Base-by-base conservation (phyloP, 2,113 vertebrate species). In the Nymphicus hollandicus region DNA sequence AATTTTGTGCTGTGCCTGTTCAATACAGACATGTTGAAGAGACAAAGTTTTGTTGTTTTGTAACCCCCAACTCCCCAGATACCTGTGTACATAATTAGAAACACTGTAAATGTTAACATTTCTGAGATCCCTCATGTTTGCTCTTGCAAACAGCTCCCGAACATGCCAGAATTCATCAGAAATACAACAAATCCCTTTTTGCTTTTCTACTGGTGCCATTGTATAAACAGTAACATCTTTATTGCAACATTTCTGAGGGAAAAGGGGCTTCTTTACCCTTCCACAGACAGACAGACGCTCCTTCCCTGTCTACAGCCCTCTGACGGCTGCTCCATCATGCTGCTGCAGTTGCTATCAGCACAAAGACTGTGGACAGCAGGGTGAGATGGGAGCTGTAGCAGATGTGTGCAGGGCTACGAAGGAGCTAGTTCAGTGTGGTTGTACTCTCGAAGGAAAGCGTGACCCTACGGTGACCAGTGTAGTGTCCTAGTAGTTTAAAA, bases 211-310 rank as follows among this genome's bases (percentile, higher is more conserved):
- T 84, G 81, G 81, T 84, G 76, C 88, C 69, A 31, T 94, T 94
- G 92, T 66, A 92, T 92, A 96, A 93, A 95, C 55, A 96, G 71
- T 6, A 95, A 80, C 81, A 53, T 70, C 41, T 81, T 83, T 66
- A 89, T 47, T 76, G 56, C 52, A 60, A 14, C 52, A 33, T 46
- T 88, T 94, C 27, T 49, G 47, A 68, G 44, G 61, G 70, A 68
- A 88, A 78, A 88, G 61, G 56, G 65, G 86, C 69, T 95, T 61
- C 58, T 72, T 88, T 43, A 65, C 35, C 63, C 90, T 71, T 64
- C 37, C 23, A 6, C 39, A 91, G 71, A 37, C 89, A 89, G 69
- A 46, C 39, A 77, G 78, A 82, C 8, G 9, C 25, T 86, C 31
- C 25, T 76, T n/a, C 69, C 37, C 52, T 76, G 61, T 47, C 92